Base-by-base conservation (phyloP, 2,797 vertebrate species). In the Microchirus variegatus region DNA sequence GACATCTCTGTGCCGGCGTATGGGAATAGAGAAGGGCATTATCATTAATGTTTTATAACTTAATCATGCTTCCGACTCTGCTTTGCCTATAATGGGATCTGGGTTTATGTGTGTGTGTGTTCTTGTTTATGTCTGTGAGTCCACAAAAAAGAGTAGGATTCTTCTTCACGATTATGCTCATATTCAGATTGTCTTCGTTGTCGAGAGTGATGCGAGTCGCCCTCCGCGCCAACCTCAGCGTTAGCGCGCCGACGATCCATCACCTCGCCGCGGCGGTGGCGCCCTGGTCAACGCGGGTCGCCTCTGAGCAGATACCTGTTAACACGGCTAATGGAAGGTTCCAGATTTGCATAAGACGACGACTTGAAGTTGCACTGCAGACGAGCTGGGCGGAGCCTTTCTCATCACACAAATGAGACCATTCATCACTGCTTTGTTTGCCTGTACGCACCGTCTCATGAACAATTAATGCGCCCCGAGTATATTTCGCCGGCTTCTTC, bases 401-500 rank as follows among this genome's bases (percentile, higher is more conserved):
- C 83, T 83, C 73, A 66, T 81, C 45, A 53, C 67, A 80, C 88
- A 90, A 91, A 92, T 88, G 78, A 89, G 82, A 81, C 77, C 87
- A 90, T 92, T 92, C 84, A 90, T 92, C 90, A 90, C 80, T 70
- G 85, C 84, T 87, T 83, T 87, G 87, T 90, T 90, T 88, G 84
- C 80, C 76, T 85, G 77, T 71, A 67, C 78, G 83, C 80, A 77
- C 78, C 82, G 77, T 82, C 85, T 85, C 88, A 87, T 86, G 81
- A 89, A 87, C 90, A 90, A 88, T 90, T 84, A 89, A 89, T 87
- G 79, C 64, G 70, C 83, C 77, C 82, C 84, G 77, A 82, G 84
- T 73, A 75, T 82, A 75, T 82, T 87, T 74, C 31, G 8, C 57
- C 70, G 69, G 59, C 66, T 73, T 59, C 63, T 64, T 76, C 78